Evolutionary conservation across 2,113 vertebrate genomes (phyloP).

Genomic region (Pipra filicauda): DNA sequence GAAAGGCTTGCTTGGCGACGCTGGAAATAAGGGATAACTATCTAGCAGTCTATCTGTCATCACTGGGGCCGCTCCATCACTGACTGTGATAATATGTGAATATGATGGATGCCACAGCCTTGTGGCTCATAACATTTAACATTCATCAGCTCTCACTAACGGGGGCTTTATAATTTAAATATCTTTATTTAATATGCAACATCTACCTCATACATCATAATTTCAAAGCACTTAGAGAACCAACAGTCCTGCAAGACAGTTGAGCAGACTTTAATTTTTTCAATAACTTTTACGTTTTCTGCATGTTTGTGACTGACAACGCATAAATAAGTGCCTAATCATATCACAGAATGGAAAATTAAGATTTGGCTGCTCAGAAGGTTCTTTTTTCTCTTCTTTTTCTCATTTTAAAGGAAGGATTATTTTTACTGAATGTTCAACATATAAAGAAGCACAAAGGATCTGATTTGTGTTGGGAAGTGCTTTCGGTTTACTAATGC

Average conservation of each 20-base stretch:
- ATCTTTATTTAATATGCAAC: constrained; percentile 90
- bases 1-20: constrained; percentile 72
- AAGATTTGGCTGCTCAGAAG: constrained; percentile 31
- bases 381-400: background rate
- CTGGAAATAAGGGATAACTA: constrained; percentile 86
- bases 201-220: constrained; percentile 91
- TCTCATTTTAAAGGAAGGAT: background rate
- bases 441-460: background rate
- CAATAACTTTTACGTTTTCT: constrained; percentile 74
- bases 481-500: background rate
- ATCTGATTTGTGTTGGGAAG: background rate
- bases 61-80: constrained; percentile 86
- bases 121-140: constrained; percentile 79
- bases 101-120: constrained; percentile 86
- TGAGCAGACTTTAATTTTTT: constrained; percentile 77
- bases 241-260: constrained; percentile 73
- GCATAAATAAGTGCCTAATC: constrained; percentile 72
- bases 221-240: constrained; percentile 97
- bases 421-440: background rate
- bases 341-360: constrained; percentile 55
- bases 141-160: constrained; percentile 81
- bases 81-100: constrained; percentile 87
- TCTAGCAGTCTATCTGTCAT: constrained; percentile 92
- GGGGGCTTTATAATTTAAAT: constrained; percentile 91
- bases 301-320: constrained; percentile 72